These are phyloP conservation scores for Palythoa grandiflora DNA, from an alignment of 92 coral and sea anemone genomes.

Conservation along the genomic window DNA sequence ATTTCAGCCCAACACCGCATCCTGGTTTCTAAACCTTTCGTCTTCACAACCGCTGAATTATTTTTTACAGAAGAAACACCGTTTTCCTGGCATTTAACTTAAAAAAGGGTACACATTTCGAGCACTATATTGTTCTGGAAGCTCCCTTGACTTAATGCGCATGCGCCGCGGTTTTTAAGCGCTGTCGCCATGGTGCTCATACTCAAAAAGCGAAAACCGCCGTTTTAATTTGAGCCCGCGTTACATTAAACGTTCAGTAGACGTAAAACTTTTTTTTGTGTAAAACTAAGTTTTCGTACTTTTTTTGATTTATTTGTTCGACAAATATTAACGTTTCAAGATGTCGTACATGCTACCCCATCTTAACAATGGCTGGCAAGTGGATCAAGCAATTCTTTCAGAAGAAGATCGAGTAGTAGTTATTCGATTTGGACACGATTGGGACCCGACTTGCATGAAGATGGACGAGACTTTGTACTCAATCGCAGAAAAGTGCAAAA, in stretches of 20 bases:
- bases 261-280: background rate
- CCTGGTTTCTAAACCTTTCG: too few species aligned
- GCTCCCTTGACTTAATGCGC: too few species aligned
- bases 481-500: constrained; percentile 92
- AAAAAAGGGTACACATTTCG: too few species aligned
- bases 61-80: too few species aligned
- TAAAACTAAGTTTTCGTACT: background rate
- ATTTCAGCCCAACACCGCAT: too few species aligned
- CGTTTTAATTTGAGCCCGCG: background rate
- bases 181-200: too few species aligned
- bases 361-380: constrained; percentile 98
- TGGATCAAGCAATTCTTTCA: constrained; percentile 93
- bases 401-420: constrained; percentile 96
- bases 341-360: constrained; percentile 99
- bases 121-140: too few species aligned
- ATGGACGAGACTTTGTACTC: constrained; percentile 98
- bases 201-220: background rate
- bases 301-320: background rate
- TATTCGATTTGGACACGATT: constrained; percentile 98
- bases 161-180: too few species aligned
- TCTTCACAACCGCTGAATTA: too few species aligned
- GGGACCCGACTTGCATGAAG: constrained; percentile 99
- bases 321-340: background rate
- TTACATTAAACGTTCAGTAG: background rate
- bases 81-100: too few species aligned